Evolutionary conservation across 2,113 vertebrate species (phyloP).

Genomic region (Holacanthus passer): DNA sequence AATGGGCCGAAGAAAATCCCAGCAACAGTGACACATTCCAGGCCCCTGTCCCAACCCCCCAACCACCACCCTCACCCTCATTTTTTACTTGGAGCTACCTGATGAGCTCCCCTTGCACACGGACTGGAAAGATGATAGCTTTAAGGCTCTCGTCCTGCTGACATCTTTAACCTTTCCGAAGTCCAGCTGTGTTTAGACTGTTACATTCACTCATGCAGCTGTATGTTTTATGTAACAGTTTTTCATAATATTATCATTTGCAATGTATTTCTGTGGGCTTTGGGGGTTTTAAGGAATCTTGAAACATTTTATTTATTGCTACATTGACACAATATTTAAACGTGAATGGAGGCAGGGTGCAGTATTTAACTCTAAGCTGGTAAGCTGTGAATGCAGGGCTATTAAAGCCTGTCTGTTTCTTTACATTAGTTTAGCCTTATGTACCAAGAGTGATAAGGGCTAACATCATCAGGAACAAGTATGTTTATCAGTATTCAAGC

Average conservation of each 20-base stretch:
- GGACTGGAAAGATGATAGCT: slow-evolving; percentile 82
- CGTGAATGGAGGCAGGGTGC: slow-evolving; percentile 17
- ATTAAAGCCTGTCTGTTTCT: slow-evolving; percentile 12
- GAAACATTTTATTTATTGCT: slow-evolving; percentile 74
- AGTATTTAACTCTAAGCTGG: slow-evolving; percentile 31
- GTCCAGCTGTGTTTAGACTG: slow-evolving; percentile 65
- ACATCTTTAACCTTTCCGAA: slow-evolving; percentile 25
- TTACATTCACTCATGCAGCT: slow-evolving; percentile 67
- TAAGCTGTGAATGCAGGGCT: not conserved
- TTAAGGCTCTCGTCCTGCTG: slow-evolving; percentile 43
- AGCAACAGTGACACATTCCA: slow-evolving; percentile 74
- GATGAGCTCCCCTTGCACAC: slow-evolving; percentile 60
- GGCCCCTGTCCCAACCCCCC: slow-evolving; percentile 5
- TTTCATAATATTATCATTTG: slow-evolving; percentile 62
- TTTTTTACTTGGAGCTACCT: slow-evolving; percentile 41
- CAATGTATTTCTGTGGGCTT: slow-evolving; percentile 29
- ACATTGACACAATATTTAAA: slow-evolving; percentile 59
- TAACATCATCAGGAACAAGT: slow-evolving; percentile 59
- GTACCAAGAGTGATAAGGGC: slow-evolving; percentile 67
- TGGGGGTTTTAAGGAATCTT: slow-evolving; percentile 23
- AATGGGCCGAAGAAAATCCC: not conserved
- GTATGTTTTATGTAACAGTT: slow-evolving; percentile 41
- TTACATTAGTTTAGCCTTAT: slow-evolving; percentile 57
- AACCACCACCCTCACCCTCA: slow-evolving; percentile 12
- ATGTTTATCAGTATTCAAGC: slow-evolving; percentile 65